These are phyloP conservation scores for Spatula versicolor DNA, from an alignment of 2,797 vertebrate genomes.

Conservation along the genomic window DNA sequence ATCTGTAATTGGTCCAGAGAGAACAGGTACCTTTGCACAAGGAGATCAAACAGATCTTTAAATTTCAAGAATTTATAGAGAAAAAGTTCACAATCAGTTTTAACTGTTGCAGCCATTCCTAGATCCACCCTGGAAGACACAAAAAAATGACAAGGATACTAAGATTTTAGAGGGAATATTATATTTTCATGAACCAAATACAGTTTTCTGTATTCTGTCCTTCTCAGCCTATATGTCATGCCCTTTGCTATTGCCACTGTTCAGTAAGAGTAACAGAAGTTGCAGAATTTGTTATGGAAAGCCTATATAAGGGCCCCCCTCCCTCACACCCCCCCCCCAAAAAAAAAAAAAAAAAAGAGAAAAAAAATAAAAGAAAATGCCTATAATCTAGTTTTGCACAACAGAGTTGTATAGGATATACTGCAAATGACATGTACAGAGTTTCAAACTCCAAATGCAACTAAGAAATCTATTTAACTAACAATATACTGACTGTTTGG, in stretches of 20 bases:
- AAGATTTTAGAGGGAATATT: not conserved
- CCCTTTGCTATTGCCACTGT: not conserved
- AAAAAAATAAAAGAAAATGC: not conserved
- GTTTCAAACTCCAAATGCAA: not conserved
- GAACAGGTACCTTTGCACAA: not conserved
- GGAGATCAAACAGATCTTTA: not conserved
- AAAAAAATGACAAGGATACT: not conserved
- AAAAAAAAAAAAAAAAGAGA: not conserved
- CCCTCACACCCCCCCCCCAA: too few relatives aligned
- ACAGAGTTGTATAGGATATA: not conserved
- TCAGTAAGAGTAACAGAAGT: not conserved
- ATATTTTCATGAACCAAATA: not conserved
- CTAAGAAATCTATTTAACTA: not conserved
- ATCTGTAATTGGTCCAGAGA: not conserved
- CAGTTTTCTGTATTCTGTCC: not conserved
- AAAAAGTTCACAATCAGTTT: not conserved
- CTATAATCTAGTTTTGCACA: accelerated
- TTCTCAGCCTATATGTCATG: not conserved
- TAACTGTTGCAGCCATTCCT: not conserved
- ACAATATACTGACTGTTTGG: not conserved
- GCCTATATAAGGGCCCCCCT: not conserved
- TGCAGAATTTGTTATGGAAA: not conserved
- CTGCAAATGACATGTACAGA: too few relatives aligned
- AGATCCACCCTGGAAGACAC: not conserved
- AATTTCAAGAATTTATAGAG: not conserved